A percentile compares a stretch with the other conserved stretches of the same genome.
These are phyloP conservation scores for Smutsia gigantea DNA, from an alignment of 2,797 vertebrate species.

Conservation along the genomic window DNA sequence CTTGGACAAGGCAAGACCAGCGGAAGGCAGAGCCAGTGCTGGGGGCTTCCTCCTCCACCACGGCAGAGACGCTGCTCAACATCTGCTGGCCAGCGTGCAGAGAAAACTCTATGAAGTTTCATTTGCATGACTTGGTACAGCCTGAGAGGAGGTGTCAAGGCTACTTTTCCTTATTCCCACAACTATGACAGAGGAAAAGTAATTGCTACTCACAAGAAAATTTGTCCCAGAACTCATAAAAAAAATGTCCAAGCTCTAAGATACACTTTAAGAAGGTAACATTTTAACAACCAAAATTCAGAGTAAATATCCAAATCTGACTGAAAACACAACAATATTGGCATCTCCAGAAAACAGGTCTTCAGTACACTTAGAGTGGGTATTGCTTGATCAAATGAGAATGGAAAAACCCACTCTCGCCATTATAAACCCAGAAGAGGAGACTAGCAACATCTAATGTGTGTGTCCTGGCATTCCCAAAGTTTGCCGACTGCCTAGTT, in stretches of 20 bases:
- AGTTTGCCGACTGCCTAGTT: background rate
- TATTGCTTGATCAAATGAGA: background rate
- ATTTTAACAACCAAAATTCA: background rate
- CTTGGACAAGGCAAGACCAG: fast-evolving
- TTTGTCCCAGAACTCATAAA: background rate
- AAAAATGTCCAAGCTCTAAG: background rate
- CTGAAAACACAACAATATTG: background rate
- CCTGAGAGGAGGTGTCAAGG: background rate
- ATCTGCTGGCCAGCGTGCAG: background rate
- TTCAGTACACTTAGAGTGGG: background rate
- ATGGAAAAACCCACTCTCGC: background rate
- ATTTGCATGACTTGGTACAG: background rate
- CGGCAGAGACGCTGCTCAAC: background rate
- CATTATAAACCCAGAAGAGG: background rate
- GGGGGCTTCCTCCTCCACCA: background rate
- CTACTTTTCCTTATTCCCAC: background rate
- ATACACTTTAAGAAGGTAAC: background rate
- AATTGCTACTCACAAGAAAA: background rate
- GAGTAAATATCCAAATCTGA: background rate
- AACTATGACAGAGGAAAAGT: background rate
- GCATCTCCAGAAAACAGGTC: background rate
- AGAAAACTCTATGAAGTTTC: background rate
- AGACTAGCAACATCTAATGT: no score
- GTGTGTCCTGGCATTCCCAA: background rate
- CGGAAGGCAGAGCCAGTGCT: background rate